These are phyloP conservation scores for Lottia gigantea DNA, from an alignment of 2,888 invertebrate species.

Conservation along the genomic window DNA sequence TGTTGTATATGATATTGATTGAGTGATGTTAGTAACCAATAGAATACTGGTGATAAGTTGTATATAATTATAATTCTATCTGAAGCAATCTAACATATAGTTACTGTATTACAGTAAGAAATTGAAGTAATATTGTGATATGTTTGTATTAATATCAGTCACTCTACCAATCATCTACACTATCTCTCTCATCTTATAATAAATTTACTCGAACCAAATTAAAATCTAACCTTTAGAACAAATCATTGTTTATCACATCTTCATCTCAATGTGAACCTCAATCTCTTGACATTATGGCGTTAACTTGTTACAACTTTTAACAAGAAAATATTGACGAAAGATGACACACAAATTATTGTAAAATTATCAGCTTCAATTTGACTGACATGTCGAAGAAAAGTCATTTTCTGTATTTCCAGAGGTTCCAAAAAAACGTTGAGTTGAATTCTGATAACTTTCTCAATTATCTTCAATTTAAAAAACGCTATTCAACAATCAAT, in stretches of 20 bases:
- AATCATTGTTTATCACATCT: constrained; percentile 15
- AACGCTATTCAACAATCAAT: no score
- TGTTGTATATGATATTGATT: no score
- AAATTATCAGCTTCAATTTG: no score
- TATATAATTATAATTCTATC: constrained; percentile 22
- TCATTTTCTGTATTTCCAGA: no score
- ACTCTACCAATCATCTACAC: constrained; percentile 2
- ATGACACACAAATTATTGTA: no score
- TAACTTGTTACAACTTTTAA: no score
- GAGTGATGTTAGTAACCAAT: no score
- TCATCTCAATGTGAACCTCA: constrained; percentile 13
- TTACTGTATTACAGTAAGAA: background rate
- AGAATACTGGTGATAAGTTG: constrained; percentile 16
- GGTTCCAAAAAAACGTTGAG: no score
- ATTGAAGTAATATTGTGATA: constrained; percentile 14
- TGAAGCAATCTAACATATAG: background rate
- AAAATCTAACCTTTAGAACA: constrained; percentile 16
- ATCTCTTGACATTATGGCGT: constrained; percentile 12
- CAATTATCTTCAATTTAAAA: no score
- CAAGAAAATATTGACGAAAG: no score
- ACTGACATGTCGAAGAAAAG: no score
- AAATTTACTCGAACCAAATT: constrained; percentile 23
- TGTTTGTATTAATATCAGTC: background rate
- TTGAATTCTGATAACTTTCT: no score
- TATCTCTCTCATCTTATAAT: constrained; percentile 13